phyloP scores from a whole-genome alignment of 2,888 invertebrate species.

The Heliconius ethilla region DNA sequence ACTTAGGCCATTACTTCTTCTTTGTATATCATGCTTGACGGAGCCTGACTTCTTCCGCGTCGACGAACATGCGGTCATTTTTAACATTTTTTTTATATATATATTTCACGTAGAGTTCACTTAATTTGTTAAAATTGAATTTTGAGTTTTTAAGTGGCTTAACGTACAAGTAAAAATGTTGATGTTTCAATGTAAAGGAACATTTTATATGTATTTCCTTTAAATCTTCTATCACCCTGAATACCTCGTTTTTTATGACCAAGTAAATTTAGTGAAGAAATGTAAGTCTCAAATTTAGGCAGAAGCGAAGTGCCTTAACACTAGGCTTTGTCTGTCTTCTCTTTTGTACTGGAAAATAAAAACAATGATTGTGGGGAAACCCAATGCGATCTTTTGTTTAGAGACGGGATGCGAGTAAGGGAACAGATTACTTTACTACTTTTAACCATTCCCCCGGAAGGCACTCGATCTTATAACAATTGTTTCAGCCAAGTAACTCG shows the following conservation, averaged over 20 bases:
- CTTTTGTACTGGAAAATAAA: too few relatives aligned
- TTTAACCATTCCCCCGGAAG: too few relatives aligned
- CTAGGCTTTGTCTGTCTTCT: neutral
- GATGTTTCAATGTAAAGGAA: neutral
- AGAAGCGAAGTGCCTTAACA: neutral
- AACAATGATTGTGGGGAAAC: too few relatives aligned
- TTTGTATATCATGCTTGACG: constrained; percentile 48
- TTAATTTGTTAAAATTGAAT: neutral
- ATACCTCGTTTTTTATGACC: neutral
- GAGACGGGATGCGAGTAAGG: too few relatives aligned
- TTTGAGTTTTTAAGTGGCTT: neutral
- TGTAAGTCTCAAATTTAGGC: too few relatives aligned
- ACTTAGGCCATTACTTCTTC: constrained; percentile 38
- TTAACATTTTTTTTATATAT: constrained; percentile 14
- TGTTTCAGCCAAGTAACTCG: too few relatives aligned
- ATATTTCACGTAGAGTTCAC: neutral
- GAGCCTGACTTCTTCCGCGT: constrained; percentile 51
- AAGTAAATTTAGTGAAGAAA: neutral
- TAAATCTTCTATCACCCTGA: neutral
- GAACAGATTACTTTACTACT: too few relatives aligned
- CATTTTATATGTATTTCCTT: neutral
- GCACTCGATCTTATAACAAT: too few relatives aligned
- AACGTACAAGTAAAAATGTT: neutral
- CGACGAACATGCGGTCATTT: constrained; percentile 27
- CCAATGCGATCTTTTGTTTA: too few relatives aligned